Evolutionary conservation across 1,140 invertebrate species (phyloP), one percentile per base, ranked within the genome.

Genomic region (Ladona fulva): DNA sequence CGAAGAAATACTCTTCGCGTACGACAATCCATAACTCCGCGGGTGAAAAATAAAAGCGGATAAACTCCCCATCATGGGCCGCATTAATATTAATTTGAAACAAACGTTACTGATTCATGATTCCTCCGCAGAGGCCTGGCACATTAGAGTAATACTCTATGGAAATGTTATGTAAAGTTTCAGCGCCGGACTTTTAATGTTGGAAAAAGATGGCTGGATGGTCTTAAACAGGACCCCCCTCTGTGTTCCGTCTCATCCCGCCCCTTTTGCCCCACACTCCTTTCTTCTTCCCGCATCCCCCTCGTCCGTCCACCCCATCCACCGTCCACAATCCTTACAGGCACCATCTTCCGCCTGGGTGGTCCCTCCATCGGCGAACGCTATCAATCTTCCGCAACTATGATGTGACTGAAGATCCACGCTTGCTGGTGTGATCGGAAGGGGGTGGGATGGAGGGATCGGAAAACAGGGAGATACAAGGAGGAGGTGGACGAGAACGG

Each of bases 101-200:
- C 16, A 19, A 19, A 19, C 52, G 16, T 22, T 16, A 66, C 52
- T 66, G 52, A 66, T 66, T 66, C 52, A 66, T 66, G 52, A 66
- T 66, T 19, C 52, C 52, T 16, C 52, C 1, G 14, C 52, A 22
- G 16, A 3, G 52, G n/a, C 5, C 52, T 66, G 52, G 52, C 52
- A 66, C 52, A 12, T 66, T 22, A 66, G n/a, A 66, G 52, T 66
- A 16, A 66, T 66, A 66, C 52, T 16, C 52, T 66, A 66, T 66
- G 52, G 52, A 66, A 66, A 66, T 66, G 52, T 66, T 66, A 66
- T 66, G 52, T 66, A 66, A 22, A 66, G 52, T 66, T 66, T 66
- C 52, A 66, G n/a, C 52, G n/a, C 52, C 52, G 52, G n/a, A 22
- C n/a, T 66, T 66, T 19, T 22, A 22, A 19, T 22, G 52, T 16